These are phyloP conservation scores for Antechinus flavipes DNA, from an alignment of 2,113 vertebrate species.

Conservation along the genomic window DNA sequence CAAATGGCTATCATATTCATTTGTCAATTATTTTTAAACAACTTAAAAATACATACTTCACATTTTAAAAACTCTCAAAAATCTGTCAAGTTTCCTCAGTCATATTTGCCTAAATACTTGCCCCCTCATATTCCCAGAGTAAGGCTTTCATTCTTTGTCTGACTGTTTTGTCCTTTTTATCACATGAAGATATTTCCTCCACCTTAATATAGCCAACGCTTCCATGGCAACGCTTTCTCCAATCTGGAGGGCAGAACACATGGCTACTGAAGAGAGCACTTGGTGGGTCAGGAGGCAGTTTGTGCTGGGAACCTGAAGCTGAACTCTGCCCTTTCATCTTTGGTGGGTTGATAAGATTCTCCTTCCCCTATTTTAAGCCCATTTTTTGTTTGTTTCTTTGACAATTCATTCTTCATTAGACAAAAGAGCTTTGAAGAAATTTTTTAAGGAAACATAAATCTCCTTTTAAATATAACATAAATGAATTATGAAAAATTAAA, in stretches of 20 bases:
- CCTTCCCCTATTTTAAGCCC: background rate
- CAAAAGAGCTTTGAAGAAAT: background rate
- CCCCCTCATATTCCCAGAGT: background rate
- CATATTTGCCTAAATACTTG: background rate
- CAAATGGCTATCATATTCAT: slow-evolving; percentile 10
- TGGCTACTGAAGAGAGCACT: background rate
- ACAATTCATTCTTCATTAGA: background rate
- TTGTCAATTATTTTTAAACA: slow-evolving; percentile 11
- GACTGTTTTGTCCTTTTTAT: slow-evolving; percentile 6
- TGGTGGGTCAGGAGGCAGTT: background rate
- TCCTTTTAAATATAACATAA: background rate
- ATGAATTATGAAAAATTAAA: background rate
- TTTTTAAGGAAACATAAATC: background rate
- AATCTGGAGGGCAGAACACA: background rate
- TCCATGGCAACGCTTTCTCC: background rate
- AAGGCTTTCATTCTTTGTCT: background rate
- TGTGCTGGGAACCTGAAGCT: background rate
- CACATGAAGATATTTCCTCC: slow-evolving; percentile 17
- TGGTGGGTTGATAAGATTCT: background rate
- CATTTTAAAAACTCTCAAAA: slow-evolving; percentile 17
- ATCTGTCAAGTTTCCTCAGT: background rate
- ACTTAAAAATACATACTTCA: slow-evolving; percentile 26
- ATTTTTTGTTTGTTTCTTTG: background rate
- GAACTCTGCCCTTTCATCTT: background rate
- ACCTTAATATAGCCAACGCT: background rate